phyloP scores from a whole-genome alignment of 2,888 invertebrate genomes.

The Coronaproctus castanopsis region DNA sequence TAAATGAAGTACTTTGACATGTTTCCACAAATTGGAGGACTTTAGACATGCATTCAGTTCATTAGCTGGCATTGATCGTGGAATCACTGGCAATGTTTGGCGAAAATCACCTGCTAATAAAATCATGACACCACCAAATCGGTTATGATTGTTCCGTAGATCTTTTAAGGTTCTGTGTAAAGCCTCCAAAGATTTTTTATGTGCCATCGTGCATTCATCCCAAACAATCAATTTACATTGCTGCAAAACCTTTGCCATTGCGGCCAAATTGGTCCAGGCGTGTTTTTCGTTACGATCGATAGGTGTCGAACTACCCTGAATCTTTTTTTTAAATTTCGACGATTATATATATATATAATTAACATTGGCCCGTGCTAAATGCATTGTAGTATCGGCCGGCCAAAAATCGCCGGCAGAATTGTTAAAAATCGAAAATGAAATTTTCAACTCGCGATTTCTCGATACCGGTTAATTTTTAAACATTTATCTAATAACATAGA shows the following conservation, averaged over 20 bases:
- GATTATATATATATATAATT: too few relatives aligned
- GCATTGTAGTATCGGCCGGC: too few relatives aligned
- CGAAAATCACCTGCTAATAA: neutral
- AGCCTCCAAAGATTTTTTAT: neutral
- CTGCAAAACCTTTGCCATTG: neutral
- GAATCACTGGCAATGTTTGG: neutral
- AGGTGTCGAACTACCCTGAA: too few relatives aligned
- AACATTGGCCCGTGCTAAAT: too few relatives aligned
- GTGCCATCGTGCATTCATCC: neutral
- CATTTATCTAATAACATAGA: too few relatives aligned
- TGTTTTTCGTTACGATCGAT: too few relatives aligned
- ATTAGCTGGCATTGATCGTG: neutral
- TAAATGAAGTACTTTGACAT: neutral
- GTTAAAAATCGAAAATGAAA: too few relatives aligned
- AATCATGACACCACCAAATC: neutral
- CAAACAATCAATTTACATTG: neutral
- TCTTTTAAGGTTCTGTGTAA: neutral
- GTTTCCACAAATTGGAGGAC: neutral
- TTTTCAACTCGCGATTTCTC: too few relatives aligned
- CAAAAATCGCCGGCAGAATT: too few relatives aligned
- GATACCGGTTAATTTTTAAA: too few relatives aligned
- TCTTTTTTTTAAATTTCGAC: too few relatives aligned
- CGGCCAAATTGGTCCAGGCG: too few relatives aligned
- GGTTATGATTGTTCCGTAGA: neutral
- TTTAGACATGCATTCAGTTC: neutral